phyloP scores from a whole-genome alignment of 2,888 invertebrate genomes.

The Maniola hyperantus region DNA sequence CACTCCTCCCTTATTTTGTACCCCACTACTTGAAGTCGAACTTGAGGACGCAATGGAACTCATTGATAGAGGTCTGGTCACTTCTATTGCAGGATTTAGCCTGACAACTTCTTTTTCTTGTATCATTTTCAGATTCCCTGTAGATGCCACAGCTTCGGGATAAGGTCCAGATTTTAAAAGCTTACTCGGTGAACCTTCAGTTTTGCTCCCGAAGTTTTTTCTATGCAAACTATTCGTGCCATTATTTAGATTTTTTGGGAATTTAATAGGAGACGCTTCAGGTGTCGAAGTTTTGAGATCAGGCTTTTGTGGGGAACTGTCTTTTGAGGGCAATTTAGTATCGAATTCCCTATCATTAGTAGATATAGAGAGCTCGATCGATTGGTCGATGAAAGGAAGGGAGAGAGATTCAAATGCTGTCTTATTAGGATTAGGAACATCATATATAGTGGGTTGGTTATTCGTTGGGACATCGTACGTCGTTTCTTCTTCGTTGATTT shows the following conservation, averaged over 20 bases:
- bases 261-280: constrained; percentile 60
- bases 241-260: constrained; percentile 54
- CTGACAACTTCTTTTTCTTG: constrained; percentile 73
- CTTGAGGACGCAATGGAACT: constrained; percentile 91
- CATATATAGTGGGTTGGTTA: constrained; percentile 73
- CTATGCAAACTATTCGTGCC: constrained; percentile 71
- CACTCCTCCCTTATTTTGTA: constrained; percentile 84
- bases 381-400: constrained; percentile 75
- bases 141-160: constrained; percentile 70
- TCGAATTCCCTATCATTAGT: constrained; percentile 79
- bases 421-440: constrained; percentile 69
- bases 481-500: constrained; percentile 62
- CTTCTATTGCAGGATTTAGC: constrained; percentile 80
- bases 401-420: constrained; percentile 75
- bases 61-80: constrained; percentile 87
- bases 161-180: constrained; percentile 64
- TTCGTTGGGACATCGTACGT: constrained; percentile 76
- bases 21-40: constrained; percentile 84
- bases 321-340: constrained; percentile 72
- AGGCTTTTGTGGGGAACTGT: constrained; percentile 64
- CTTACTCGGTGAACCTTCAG: constrained; percentile 58
- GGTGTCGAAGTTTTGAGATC: constrained; percentile 54
- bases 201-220: constrained; percentile 61
- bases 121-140: constrained; percentile 68
- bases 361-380: constrained; percentile 74